These are phyloP conservation scores for Ceratotherium simum DNA, from an alignment of 2,113 vertebrate genomes.

Conservation along the genomic window DNA sequence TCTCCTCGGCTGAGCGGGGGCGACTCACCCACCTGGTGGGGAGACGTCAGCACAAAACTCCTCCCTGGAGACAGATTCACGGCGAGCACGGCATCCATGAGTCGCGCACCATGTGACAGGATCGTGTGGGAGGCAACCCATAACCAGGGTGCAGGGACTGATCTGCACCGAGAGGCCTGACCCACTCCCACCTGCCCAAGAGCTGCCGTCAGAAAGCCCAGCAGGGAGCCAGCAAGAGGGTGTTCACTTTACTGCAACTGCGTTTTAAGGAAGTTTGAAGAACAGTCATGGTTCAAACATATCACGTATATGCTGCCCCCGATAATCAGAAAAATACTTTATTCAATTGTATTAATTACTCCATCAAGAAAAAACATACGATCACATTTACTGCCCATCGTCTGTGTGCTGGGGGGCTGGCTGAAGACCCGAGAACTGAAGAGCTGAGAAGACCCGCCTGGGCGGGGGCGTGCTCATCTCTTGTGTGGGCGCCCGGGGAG, in stretches of 20 bases:
- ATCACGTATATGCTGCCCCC: fast-evolving
- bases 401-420: neutral
- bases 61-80: neutral
- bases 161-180: neutral
- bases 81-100: neutral
- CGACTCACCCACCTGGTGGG: fast-evolving
- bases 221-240: too few species aligned
- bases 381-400: neutral
- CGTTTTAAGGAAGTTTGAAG: neutral
- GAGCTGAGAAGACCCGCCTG: neutral
- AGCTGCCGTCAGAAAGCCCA: too few species aligned
- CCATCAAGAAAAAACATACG: neutral
- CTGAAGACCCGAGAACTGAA: fast-evolving
- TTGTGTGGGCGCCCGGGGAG: slow-evolving; percentile 4
- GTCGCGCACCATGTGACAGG: fast-evolving
- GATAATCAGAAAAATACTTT: neutral
- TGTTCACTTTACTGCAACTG: neutral
- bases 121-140: too few species aligned
- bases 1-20: neutral
- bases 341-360: neutral
- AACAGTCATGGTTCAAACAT: neutral
- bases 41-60: neutral
- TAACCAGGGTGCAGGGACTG: too few species aligned
- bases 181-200: too few species aligned
- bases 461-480: slow-evolving; percentile 50